Evolutionary conservation across 2,888 invertebrate species (phyloP), one percentile per base, ranked within the genome.

Genomic region (Pheosia gnoma): DNA sequence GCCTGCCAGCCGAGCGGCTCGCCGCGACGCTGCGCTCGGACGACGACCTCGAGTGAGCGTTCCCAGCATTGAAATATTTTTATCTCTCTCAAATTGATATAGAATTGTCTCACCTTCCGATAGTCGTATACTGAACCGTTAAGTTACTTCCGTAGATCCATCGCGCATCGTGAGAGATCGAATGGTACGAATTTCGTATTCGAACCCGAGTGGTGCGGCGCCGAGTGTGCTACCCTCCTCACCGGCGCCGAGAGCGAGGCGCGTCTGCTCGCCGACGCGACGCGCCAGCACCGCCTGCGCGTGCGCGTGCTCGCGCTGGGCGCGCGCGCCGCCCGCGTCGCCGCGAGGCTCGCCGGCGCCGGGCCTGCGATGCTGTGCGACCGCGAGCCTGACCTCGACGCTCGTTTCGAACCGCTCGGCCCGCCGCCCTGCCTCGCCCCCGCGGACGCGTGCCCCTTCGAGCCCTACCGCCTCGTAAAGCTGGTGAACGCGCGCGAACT

Each of bases 151-250:
- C 9, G 10, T 49, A 63, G 63, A 11, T 13, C 11, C 47, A n/a
- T 41, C 45, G 64, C n/a, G n/a, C n/a, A n/a, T n/a, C n/a, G 73
- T n/a, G 8, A 61, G 39, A n/a, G 65, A 47, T 41, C 66, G 10
- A 67, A 76, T 55, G 65, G 66, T 57, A 84, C 93, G n/a, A 59
- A 49, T 9, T 95, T 95, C 62, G 91, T 95, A 73, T 95, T 94
- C 81, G 89, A 91, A n/a, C 96, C 96, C 0, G 77, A 87, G 5
- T 90, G 91, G 75, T 96, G 96, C 78, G 67, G 75, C 41, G 59
- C 62, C 3, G 58, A 60, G 4, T 85, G 87, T 66, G 85, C 88
- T 3, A 79, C 82, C 0, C 55, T 88, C 36, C 68, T 89, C 43
- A 81, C 85, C 0, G 80, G 80, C 59, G 80, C 80, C 59, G 78